Base-by-base conservation (phyloP, 2,888 invertebrate genomes). In the Latheticus oryzae region DNA sequence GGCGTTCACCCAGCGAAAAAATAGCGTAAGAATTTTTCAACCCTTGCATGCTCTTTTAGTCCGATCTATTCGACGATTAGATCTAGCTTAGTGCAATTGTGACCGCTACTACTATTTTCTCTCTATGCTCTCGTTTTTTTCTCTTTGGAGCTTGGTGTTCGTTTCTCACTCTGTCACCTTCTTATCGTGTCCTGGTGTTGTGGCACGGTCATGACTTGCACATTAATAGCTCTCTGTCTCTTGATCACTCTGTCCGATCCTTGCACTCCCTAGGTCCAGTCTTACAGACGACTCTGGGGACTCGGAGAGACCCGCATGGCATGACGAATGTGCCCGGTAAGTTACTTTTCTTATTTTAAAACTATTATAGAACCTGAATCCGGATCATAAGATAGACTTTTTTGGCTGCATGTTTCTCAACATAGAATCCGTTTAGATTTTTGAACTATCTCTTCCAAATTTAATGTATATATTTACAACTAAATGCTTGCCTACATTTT, bases 1-100 rank as follows among this genome's bases (percentile, higher is more conserved):
- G 95, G 95, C 81, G 93, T 67, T 92, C 93, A 1, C 93, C 93
- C 1, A 92, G 92, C 52, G 94, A 94, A 78, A 93, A 93, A 81
- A 93, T 93, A 72, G 91, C 93, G 94, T 94, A 86, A 90, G 92
- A 66, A 26, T 26, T 26, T 52, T 59, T 55, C 30, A 30, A 37
- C 35, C 28, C 43, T 40, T 50, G 60, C 53, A 60, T 60, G 60
- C 12, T 33, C 26, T n/a, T n/a, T n/a, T 42, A 45, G 40, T 35
- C 43, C 37, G 51, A 43, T 35, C 26, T 37, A 30, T 42, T n/a
- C n/a, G n/a, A n/a, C n/a, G 40, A 45, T 15, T 53, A 48, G 47
- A 45, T 51, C 28, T 58, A 51, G 63, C 65, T 62, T 65, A 60
- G 64, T 65, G 66, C 67, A 66, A 63, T 64, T 66, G 64, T 66